Conservation (phyloP, 2,888 invertebrate species). For the Pachydiplax longipennis region DNA sequence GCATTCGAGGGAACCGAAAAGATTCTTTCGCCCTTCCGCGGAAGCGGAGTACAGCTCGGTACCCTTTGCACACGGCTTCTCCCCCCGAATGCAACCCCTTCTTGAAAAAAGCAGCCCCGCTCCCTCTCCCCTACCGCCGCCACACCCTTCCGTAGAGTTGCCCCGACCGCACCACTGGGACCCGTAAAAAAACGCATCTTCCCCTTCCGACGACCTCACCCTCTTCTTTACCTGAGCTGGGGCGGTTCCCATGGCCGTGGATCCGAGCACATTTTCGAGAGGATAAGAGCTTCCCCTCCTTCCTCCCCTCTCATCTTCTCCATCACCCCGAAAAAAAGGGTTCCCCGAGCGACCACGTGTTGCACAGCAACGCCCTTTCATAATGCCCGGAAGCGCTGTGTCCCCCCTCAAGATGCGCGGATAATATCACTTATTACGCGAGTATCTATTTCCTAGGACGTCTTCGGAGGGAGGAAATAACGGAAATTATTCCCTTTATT, state of each 20-base stretch:
- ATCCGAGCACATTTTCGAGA: constrained; percentile 1
- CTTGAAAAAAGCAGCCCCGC: neutral
- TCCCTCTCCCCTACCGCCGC: neutral
- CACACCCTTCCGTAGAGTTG: constrained; percentile 17
- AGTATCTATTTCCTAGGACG: neutral
- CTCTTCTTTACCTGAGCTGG: neutral
- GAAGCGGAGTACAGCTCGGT: neutral
- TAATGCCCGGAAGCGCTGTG: constrained; percentile 27
- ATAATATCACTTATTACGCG: constrained; percentile 15
- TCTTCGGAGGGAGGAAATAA: neutral
- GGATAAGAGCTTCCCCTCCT: neutral
- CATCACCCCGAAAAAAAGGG: neutral
- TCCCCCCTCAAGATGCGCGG: neutral
- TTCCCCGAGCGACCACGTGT: constrained; percentile 13
- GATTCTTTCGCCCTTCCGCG: neutral
- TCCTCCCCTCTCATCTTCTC: neutral
- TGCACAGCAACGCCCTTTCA: constrained; percentile 12
- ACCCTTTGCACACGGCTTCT: constrained; percentile 10
- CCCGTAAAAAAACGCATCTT: constrained; percentile 35
- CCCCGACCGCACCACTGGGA: neutral
- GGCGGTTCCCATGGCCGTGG: constrained; percentile 13
- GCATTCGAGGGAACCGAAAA: neutral
- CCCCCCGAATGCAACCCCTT: constrained; percentile 3
- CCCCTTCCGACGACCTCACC: neutral
- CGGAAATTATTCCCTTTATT: neutral